Evolutionary conservation across 1,140 invertebrate species (phyloP), one percentile per base, ranked within the genome.

Genomic region (Phortica variegata): DNA sequence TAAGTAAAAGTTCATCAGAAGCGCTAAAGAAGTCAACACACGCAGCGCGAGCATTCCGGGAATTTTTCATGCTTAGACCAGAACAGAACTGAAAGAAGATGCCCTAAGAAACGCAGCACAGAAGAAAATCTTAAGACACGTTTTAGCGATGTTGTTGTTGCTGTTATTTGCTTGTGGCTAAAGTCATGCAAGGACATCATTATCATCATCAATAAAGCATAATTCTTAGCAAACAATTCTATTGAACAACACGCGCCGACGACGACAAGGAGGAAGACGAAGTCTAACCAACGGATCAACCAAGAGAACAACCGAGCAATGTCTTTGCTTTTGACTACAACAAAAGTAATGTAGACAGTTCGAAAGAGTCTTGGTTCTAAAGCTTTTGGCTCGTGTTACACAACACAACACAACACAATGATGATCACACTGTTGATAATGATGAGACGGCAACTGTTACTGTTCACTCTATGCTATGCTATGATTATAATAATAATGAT

Each of bases 161-260:
- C 43, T 56, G 58, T 58, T 58, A 65, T 26, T 26, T 26, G 5
- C 5, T 26, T 5, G 23, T 26, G 10, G 23, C 23, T 6, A 10
- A 26, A 26, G 23, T 26, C 23, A 26, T 26, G 23, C 62, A 66
- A 65, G 61, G 63, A 69, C 65, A 68, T 68, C 65, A 68, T 68
- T 68, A 68, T 68, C 63, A 65, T 71, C 66, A 71, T 71, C 66
- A 71, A 71, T 71, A 71, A 71, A 58, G 62, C 61, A 71, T 71
- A 71, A 71, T 71, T 71, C 62, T 57, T 60, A 48, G 54, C 60
- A 70, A 66, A 66, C 60, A 71, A 71, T 71, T 71, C 66, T 71
- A 71, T 71, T 63, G 66, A 71, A 66, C 66, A 58, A 68, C 55
- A 60, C 31, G 31, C 42, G 29, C 13, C 31, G 42, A 58, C 48